These are phyloP conservation scores for Drosophila funebris DNA, from an alignment of 1,140 invertebrate genomes.

Conservation along the genomic window DNA sequence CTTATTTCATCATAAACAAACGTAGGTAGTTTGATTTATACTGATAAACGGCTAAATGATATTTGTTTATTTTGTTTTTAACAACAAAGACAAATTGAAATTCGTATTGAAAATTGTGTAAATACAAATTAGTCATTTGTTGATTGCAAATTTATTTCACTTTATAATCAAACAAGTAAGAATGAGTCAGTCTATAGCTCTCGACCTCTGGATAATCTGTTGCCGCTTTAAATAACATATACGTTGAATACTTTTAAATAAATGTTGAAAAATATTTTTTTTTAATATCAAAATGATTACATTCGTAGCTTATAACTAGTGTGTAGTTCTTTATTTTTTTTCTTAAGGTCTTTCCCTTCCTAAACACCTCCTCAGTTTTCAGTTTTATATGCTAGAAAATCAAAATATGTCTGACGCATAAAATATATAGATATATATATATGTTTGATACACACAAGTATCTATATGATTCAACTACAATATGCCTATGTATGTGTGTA, in stretches of 20 bases:
- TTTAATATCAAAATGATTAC: slow-evolving; percentile 74
- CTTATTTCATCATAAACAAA: slow-evolving; percentile 15
- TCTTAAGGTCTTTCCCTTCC: slow-evolving; percentile 24
- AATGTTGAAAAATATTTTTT: slow-evolving; percentile 76
- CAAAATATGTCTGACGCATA: slow-evolving; percentile 53
- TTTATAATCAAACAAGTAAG: neutral
- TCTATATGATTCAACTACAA: slow-evolving; percentile 63
- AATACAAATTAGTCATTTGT: slow-evolving; percentile 40
- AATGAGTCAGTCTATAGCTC: neutral
- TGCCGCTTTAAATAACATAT: neutral
- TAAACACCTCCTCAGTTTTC: slow-evolving; percentile 36
- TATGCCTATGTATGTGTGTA: slow-evolving; percentile 56
- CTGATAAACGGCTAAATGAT: slow-evolving; percentile 15
- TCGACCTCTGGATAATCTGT: neutral
- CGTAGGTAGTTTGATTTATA: slow-evolving; percentile 10
- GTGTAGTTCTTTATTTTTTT: slow-evolving; percentile 49
- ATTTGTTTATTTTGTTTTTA: neutral
- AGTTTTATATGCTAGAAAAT: slow-evolving; percentile 51
- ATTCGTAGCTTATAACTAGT: slow-evolving; percentile 64
- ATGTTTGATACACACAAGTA: slow-evolving; percentile 38
- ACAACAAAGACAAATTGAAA: slow-evolving; percentile 1
- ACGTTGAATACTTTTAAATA: slow-evolving; percentile 54
- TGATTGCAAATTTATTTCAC: slow-evolving; percentile 5
- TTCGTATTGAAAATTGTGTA: neutral
- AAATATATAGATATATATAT: slow-evolving; percentile 44